Evolutionary conservation across 2,888 invertebrate species (phyloP).

Genomic region (Ennomos quercinarius): DNA sequence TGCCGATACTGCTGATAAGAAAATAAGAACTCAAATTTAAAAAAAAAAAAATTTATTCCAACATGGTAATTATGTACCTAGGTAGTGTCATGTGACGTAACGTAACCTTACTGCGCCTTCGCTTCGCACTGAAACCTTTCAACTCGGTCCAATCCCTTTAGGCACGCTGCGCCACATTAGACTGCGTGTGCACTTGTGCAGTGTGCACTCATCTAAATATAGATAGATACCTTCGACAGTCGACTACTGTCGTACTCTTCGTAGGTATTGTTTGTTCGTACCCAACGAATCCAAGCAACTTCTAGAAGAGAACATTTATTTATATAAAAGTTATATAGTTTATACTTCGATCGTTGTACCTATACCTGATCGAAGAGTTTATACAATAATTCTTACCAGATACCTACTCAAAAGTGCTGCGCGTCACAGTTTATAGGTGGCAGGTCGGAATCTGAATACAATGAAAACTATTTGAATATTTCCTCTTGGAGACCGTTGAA

Average conservation of each 20-base stretch:
- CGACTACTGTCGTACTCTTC: too few relatives aligned
- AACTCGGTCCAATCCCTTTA: conserved; percentile 65
- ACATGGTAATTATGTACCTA: too few relatives aligned
- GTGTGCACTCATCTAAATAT: conserved; percentile 17
- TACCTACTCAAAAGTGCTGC: conserved; percentile 4
- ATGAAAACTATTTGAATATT: conserved; percentile 50
- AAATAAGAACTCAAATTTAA: too few relatives aligned
- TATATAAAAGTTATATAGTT: too few relatives aligned
- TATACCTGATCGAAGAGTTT: too few relatives aligned
- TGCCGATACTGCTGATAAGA: too few relatives aligned
- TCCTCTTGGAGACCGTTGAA: conserved; percentile 32
- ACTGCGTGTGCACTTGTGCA: conserved; percentile 22
- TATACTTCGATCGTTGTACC: too few relatives aligned
- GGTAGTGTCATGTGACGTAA: too few relatives aligned
- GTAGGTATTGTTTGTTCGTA: neutral
- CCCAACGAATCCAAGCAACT: too few relatives aligned
- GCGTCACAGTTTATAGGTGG: conserved; percentile 15
- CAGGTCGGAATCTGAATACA: conserved; percentile 60
- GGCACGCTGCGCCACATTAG: conserved; percentile 37
- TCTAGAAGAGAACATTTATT: too few relatives aligned
- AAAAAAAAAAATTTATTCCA: too few relatives aligned
- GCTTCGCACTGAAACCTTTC: conserved; percentile 58
- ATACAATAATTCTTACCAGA: neutral
- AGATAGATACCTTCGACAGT: neutral
- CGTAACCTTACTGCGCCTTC: too few relatives aligned